Conservation (phyloP, 2,888 invertebrate genomes). For the Chaetogeoica ovagalla region DNA sequence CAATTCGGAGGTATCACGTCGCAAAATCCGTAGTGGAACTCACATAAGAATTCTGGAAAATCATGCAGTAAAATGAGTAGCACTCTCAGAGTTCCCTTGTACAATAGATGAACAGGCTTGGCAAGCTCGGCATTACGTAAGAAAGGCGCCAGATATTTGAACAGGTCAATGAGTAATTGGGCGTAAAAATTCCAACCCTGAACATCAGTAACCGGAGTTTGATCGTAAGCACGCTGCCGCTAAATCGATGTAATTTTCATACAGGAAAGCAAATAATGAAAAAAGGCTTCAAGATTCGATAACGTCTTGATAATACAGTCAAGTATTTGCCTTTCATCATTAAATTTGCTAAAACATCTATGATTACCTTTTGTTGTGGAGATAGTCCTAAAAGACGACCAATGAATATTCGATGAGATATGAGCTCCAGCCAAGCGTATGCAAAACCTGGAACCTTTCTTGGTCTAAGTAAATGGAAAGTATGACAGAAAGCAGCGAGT, state of each 20-base stretch:
- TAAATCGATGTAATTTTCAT: constrained; percentile 25
- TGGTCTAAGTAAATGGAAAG: constrained; percentile 89
- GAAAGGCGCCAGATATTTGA: constrained; percentile 96
- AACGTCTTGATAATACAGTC: background rate
- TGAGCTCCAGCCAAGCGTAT: constrained; percentile 97
- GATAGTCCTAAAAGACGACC: constrained; percentile 88
- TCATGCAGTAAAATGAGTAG: constrained; percentile 94
- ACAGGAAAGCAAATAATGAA: constrained; percentile 26
- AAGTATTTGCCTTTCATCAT: constrained; percentile 3
- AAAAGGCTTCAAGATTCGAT: background rate
- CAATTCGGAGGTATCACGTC: constrained; percentile 99
- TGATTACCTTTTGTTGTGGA: constrained; percentile 78
- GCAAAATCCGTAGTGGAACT: constrained; percentile 98
- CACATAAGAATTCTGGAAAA: constrained; percentile 98
- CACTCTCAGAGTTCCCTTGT: constrained; percentile 94
- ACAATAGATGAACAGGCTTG: constrained; percentile 88
- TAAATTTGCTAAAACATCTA: constrained; percentile 53
- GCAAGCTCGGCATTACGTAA: constrained; percentile 94
- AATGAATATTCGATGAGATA: constrained; percentile 94
- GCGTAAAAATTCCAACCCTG: constrained; percentile 94
- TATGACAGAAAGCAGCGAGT: constrained; percentile 93
- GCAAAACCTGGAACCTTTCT: constrained; percentile 94
- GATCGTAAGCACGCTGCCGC: constrained; percentile 39
- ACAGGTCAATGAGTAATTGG: constrained; percentile 90
- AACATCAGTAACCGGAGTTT: constrained; percentile 59